phyloP scores from a whole-genome alignment of 1,140 invertebrate genomes.

The Cotesia typhae region DNA sequence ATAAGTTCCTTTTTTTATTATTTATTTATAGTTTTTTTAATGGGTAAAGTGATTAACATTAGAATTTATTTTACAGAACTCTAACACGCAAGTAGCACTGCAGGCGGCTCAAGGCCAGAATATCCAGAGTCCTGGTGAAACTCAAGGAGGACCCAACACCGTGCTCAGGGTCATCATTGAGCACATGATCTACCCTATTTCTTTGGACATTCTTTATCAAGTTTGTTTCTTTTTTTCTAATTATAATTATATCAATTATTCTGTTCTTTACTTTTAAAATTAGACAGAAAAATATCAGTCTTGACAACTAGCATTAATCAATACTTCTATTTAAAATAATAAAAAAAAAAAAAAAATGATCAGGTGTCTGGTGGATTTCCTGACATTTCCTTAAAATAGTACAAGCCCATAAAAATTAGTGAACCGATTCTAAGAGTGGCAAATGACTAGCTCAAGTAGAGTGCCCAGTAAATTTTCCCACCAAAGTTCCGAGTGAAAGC shows the following conservation, averaged over 20 bases:
- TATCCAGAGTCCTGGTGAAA: constrained; percentile 73
- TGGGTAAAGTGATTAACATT: constrained; percentile 25
- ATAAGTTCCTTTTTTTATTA: too few species aligned
- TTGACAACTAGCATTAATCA: too few species aligned
- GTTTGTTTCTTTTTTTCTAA: constrained; percentile 61
- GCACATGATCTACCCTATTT: constrained; percentile 98
- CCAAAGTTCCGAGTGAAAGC: constrained; percentile 26
- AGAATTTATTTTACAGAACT: constrained; percentile 69
- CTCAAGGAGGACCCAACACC: constrained; percentile 92
- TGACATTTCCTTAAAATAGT: background rate
- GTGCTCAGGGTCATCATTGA: constrained; percentile 98
- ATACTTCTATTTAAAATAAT: too few species aligned
- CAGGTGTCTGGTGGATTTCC: constrained; percentile 1
- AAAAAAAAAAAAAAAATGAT: too few species aligned
- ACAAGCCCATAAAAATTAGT: background rate
- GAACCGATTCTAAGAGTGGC: constrained; percentile 3
- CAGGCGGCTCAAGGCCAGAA: constrained; percentile 80
- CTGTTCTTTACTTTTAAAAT: too few species aligned
- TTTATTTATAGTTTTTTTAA: too few species aligned
- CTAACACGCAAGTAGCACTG: constrained; percentile 80
- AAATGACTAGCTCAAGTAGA: constrained; percentile 14
- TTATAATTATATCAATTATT: too few species aligned
- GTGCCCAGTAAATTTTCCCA: constrained; percentile 21
- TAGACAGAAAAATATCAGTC: too few species aligned
- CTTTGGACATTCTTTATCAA: constrained; percentile 94